A percentile compares a stretch with the other conserved stretches of the same genome.
phyloP scores from a whole-genome alignment of 2,888 invertebrate genomes.

The Drosophila paramelanica region DNA sequence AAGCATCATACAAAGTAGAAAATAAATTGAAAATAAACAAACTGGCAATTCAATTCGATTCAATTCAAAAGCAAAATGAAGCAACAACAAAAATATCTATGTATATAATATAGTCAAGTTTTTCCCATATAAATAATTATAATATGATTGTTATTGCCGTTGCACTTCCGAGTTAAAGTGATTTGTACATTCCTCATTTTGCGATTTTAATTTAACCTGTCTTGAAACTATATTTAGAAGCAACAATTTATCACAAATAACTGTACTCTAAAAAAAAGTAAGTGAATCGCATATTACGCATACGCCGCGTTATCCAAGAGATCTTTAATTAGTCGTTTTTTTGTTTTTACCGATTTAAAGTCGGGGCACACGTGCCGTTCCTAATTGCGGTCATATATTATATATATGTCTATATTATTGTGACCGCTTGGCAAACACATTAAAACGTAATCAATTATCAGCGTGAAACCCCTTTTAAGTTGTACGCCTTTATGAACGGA shows the following conservation, averaged over 20 bases:
- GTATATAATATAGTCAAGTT: background rate
- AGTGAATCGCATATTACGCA: constrained; percentile 22
- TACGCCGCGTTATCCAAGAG: constrained; percentile 19
- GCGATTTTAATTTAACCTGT: background rate
- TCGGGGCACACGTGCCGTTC: constrained; percentile 18
- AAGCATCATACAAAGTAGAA: background rate
- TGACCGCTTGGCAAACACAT: constrained; percentile 40
- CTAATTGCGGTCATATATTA: constrained; percentile 14
- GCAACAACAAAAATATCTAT: background rate
- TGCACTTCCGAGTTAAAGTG: constrained; percentile 24
- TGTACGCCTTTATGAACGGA: constrained; percentile 40
- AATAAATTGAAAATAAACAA: background rate
- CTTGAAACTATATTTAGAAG: background rate
- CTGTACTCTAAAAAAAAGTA: no score
- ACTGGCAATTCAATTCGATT: background rate
- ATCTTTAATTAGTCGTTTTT: constrained; percentile 7
- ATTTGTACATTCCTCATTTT: constrained; percentile 16
- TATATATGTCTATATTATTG: constrained; percentile 7
- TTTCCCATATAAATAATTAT: background rate
- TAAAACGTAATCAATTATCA: constrained; percentile 60
- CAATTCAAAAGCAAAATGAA: no score
- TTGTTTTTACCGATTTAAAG: constrained; percentile 5
- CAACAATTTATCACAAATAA: background rate
- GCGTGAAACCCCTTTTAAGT: constrained; percentile 51
- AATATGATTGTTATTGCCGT: background rate